A percentile compares a stretch with the other conserved stretches of the same genome.
phyloP scores from a whole-genome alignment of 2,113 vertebrate genomes.

The Charina bottae region DNA sequence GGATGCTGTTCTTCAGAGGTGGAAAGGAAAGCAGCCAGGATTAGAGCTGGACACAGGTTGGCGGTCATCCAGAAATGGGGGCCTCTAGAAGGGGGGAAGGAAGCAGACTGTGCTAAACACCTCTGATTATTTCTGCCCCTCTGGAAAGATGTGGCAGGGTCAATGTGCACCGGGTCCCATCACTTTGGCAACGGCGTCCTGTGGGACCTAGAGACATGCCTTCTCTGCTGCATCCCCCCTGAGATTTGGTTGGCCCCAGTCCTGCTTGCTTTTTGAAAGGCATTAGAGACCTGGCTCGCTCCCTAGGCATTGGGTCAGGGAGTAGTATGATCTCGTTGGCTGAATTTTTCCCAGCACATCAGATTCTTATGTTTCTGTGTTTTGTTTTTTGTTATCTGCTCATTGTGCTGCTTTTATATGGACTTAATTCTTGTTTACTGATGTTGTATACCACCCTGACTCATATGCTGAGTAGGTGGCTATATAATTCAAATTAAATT shows the following conservation, averaged over 20 bases:
- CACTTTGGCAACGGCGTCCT: background rate
- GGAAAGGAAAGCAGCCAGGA: background rate
- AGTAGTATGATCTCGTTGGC: background rate
- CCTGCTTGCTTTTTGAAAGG: background rate
- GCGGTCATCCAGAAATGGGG: background rate
- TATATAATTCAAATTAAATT: background rate
- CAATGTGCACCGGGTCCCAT: background rate
- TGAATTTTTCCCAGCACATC: background rate
- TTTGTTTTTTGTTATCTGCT: background rate
- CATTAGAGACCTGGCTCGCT: background rate
- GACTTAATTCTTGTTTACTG: background rate
- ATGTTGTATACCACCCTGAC: background rate
- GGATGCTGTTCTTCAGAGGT: background rate
- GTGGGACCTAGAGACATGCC: background rate
- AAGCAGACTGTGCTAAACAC: background rate
- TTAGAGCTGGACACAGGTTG: background rate
- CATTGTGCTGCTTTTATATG: background rate
- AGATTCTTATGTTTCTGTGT: background rate
- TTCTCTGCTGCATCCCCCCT: background rate
- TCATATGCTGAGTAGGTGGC: background rate
- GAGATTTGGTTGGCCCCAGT: background rate
- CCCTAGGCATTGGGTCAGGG: background rate
- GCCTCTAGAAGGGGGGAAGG: background rate
- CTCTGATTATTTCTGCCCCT: background rate
- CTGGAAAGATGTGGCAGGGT: background rate